Evolutionary conservation across 2,888 invertebrate genomes (phyloP).

Genomic region (Ennomos quercinarius): DNA sequence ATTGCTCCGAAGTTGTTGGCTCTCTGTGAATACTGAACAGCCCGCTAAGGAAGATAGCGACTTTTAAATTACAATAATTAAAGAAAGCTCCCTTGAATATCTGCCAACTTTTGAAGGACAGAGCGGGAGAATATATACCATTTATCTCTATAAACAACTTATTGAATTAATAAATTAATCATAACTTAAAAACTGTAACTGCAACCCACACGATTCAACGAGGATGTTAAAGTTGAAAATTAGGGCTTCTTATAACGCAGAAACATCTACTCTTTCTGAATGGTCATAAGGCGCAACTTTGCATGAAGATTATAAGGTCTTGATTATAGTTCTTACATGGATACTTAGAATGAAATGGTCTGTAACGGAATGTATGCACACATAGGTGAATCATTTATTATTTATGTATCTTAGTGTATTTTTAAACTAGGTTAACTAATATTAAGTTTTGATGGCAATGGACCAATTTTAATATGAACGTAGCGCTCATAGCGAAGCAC

Average conservation of each 20-base stretch:
- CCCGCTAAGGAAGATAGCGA: conserved; percentile 26
- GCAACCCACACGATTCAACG: conserved; percentile 46
- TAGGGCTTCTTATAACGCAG: conserved; percentile 21
- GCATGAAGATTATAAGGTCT: conserved; percentile 23
- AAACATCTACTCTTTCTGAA: conserved; percentile 31
- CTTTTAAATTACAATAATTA: conserved; percentile 40
- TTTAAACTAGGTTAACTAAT: too few relatives aligned
- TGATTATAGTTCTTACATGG: conserved; percentile 51
- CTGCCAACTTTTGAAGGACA: conserved; percentile 29
- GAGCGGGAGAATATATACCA: conserved; percentile 1
- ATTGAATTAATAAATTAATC: conserved; percentile 52
- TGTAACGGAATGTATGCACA: conserved; percentile 45
- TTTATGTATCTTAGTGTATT: conserved; percentile 34
- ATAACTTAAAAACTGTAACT: conserved; percentile 52
- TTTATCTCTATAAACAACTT: conserved; percentile 7
- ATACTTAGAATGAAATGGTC: conserved; percentile 49
- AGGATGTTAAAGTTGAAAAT: conserved; percentile 44
- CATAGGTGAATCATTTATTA: conserved; percentile 41
- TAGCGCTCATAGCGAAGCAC: too few relatives aligned
- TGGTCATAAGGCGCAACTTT: conserved; percentile 16
- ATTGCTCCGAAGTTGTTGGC: conserved; percentile 34
- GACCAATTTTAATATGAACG: too few relatives aligned
- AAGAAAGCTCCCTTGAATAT: conserved; percentile 30
- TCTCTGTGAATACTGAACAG: conserved; percentile 35
- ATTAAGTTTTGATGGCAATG: too few relatives aligned